Evolutionary conservation across 1,140 invertebrate genomes (phyloP).

Genomic region (Thaumatotibia leucotreta): DNA sequence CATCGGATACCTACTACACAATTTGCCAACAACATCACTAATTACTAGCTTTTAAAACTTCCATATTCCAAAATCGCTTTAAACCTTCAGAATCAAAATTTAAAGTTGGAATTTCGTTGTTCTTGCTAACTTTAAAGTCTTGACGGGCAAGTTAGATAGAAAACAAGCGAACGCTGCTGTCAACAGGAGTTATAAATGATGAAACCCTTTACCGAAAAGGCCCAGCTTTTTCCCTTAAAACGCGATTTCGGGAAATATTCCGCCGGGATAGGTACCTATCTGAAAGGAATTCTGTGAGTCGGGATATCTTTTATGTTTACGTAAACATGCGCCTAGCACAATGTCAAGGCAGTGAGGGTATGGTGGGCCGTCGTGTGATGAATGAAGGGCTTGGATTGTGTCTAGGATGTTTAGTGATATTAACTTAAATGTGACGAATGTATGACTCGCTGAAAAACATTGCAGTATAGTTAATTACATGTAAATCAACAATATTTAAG

Average conservation of each 20-base stretch:
- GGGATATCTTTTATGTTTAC: background rate
- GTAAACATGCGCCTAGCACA: background rate
- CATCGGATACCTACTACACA: background rate
- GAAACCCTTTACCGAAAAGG: slow-evolving; percentile 32
- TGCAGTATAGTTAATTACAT: no score
- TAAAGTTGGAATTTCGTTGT: background rate
- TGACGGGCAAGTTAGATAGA: slow-evolving; percentile 16
- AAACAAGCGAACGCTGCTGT: slow-evolving; percentile 20
- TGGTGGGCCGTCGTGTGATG: slow-evolving; percentile 9
- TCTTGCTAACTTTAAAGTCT: background rate
- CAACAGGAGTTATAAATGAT: slow-evolving; percentile 47
- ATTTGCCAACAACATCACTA: background rate
- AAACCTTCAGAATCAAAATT: background rate
- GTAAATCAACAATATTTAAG: no score
- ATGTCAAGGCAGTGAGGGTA: background rate
- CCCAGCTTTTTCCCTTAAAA: slow-evolving; percentile 25
- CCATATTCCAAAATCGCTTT: background rate
- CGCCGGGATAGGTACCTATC: slow-evolving; percentile 30
- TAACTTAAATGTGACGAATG: background rate
- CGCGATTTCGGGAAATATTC: slow-evolving; percentile 24
- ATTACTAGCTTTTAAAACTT: background rate
- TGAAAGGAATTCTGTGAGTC: background rate
- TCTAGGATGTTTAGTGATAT: background rate
- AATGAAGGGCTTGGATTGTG: slow-evolving; percentile 6
- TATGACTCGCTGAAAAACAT: background rate